Conservation (phyloP, 1,140 invertebrate genomes). For the Battus philenor region DNA sequence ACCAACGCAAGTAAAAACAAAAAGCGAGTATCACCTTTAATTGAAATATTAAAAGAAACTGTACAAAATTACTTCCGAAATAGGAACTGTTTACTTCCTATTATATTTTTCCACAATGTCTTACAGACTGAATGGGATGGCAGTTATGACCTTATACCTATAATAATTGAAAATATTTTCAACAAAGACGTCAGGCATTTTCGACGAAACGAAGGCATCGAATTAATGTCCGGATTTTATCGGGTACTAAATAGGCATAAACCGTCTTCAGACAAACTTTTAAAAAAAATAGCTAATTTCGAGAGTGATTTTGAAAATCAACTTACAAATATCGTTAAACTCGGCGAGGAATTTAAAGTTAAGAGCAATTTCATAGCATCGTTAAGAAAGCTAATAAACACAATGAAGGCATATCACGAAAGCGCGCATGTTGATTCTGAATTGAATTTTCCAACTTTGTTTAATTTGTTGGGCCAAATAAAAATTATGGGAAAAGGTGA, state of each 20-base stretch:
- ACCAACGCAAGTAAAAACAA: constrained; percentile 49
- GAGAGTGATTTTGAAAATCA: constrained; percentile 40
- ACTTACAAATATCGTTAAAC: constrained; percentile 29
- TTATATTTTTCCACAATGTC: constrained; percentile 80
- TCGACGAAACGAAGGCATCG: constrained; percentile 79
- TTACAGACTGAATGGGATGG: constrained; percentile 79
- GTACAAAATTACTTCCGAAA: constrained; percentile 78
- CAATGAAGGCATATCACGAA: constrained; percentile 54
- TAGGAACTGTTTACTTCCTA: constrained; percentile 79
- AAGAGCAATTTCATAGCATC: constrained; percentile 55
- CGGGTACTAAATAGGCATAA: constrained; percentile 70
- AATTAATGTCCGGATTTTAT: constrained; percentile 79
- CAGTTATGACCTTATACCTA: constrained; percentile 75
- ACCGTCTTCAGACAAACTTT: constrained; percentile 26
- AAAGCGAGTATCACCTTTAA: constrained; percentile 51
- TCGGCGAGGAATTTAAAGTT: constrained; percentile 39
- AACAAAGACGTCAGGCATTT: constrained; percentile 78
- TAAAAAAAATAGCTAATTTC: constrained; percentile 32
- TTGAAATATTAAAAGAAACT: constrained; percentile 72
- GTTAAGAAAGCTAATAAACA: constrained; percentile 67
- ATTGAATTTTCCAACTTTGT: constrained; percentile 44
- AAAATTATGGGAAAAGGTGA: constrained; percentile 38
- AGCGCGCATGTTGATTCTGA: constrained; percentile 42
- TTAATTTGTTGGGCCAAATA: constrained; percentile 32
- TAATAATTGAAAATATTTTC: constrained; percentile 79